Conservation (phyloP, 2,797 vertebrate species). For the Brachyalestes nurse region DNA sequence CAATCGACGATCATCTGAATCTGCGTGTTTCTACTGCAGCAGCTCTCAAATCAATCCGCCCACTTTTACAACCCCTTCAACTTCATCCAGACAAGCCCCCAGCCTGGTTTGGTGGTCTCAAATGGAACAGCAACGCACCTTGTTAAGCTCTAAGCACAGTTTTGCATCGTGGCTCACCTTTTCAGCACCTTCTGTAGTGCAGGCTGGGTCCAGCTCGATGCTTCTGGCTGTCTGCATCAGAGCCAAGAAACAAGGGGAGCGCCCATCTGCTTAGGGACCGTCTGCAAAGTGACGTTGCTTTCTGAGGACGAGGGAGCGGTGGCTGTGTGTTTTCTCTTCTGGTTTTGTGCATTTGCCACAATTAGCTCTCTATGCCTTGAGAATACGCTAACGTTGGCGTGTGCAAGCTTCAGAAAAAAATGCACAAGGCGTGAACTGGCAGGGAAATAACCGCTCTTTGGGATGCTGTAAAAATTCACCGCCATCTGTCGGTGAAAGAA, state of each 20-base stretch:
- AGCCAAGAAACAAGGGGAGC: slow-evolving; percentile 77
- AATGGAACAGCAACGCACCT: background rate
- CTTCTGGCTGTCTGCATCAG: slow-evolving; percentile 69
- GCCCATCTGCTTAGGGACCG: slow-evolving; percentile 77
- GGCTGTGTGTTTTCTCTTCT: too few relatives aligned
- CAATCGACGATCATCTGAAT: background rate
- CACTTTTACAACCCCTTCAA: slow-evolving; percentile 68
- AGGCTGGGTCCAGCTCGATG: slow-evolving; percentile 64
- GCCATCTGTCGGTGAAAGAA: slow-evolving; percentile 27
- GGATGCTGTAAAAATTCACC: slow-evolving; percentile 1
- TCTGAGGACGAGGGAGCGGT: slow-evolving; percentile 17
- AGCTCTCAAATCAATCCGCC: slow-evolving; percentile 59
- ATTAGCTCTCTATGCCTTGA: too few relatives aligned
- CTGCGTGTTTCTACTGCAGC: slow-evolving; percentile 21
- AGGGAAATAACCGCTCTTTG: background rate
- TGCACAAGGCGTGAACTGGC: background rate
- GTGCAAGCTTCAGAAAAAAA: background rate
- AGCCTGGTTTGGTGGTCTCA: slow-evolving; percentile 24
- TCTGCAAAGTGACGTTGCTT: slow-evolving; percentile 71
- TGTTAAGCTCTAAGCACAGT: background rate
- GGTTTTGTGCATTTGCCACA: background rate
- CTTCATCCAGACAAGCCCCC: slow-evolving; percentile 65
- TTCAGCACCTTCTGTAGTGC: slow-evolving; percentile 61
- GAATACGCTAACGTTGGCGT: background rate
- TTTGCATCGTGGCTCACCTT: slow-evolving; percentile 67